Conservation (phyloP, 2,888 invertebrate genomes). For the Caenorhabditis sp. region DNA sequence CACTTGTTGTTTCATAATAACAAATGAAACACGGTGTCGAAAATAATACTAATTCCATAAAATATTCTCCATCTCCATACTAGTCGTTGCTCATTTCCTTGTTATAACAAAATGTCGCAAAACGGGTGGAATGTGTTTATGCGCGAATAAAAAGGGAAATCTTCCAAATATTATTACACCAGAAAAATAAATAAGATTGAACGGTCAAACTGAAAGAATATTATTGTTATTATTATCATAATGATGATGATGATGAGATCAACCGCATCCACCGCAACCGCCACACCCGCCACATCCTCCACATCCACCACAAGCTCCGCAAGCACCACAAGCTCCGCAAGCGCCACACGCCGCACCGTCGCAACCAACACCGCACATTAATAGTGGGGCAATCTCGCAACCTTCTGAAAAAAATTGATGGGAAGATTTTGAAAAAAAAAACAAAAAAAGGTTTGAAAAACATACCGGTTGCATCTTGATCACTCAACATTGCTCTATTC, state of each 20-base stretch:
- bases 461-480: slow-evolving; percentile 27
- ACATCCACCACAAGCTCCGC: slow-evolving; percentile 61
- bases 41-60: too few species aligned
- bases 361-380: slow-evolving; percentile 57
- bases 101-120: too few species aligned
- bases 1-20: too few species aligned
- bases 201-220: not conserved
- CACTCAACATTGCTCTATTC: slow-evolving; percentile 28
- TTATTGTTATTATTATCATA: not conserved
- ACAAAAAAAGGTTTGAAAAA: not conserved
- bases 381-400: slow-evolving; percentile 49
- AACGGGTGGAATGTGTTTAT: slow-evolving; percentile 28
- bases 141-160: slow-evolving; percentile 15
- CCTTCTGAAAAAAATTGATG: slow-evolving; percentile 22
- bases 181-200: not conserved
- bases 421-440: too few species aligned
- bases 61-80: too few species aligned
- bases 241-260: slow-evolving; percentile 28
- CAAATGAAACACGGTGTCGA: too few species aligned
- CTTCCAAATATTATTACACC: too few species aligned
- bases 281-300: slow-evolving; percentile 66
- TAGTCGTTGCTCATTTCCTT: too few species aligned
- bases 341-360: slow-evolving; percentile 55
- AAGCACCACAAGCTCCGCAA: slow-evolving; percentile 53
- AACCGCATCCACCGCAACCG: slow-evolving; percentile 63